A percentile compares a stretch with the other conserved stretches of the same genome.
phyloP scores from a whole-genome alignment of 2,797 vertebrate species.

The Sebastes hopkinsi region DNA sequence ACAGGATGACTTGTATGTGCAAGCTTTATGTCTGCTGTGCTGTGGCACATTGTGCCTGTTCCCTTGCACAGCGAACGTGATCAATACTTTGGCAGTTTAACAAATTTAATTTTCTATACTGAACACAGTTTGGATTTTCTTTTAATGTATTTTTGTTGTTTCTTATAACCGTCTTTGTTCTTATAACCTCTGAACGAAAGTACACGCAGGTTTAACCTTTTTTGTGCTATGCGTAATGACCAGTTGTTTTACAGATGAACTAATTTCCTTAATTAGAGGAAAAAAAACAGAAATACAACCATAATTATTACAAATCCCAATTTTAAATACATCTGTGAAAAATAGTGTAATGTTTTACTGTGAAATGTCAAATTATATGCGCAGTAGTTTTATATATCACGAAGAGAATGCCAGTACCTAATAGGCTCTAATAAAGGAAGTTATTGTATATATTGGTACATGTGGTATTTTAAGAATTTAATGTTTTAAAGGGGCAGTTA shows the following conservation, averaged over 20 bases:
- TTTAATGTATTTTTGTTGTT: neutral
- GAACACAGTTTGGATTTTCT: neutral
- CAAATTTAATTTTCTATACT: neutral
- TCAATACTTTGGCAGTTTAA: conserved; percentile 27
- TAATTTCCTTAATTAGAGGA: neutral
- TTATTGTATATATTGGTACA: neutral
- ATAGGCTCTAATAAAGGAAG: neutral
- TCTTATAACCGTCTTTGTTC: neutral
- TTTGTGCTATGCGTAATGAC: neutral
- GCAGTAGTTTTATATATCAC: neutral
- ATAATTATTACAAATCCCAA: neutral
- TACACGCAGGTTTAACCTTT: neutral
- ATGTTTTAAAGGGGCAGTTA: neutral
- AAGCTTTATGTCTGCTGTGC: conserved; percentile 30
- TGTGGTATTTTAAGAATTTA: neutral
- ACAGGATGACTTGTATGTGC: conserved; percentile 44
- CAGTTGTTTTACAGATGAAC: neutral
- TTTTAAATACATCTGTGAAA: neutral
- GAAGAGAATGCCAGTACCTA: neutral
- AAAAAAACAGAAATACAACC: neutral
- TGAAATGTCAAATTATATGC: neutral
- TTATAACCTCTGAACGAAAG: neutral
- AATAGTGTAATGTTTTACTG: neutral
- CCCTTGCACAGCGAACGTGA: neutral
- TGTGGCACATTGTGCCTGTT: neutral